A percentile compares a stretch with the other conserved stretches of the same genome.
Conservation (phyloP, 92 coral and sea anemone species). For the Chrysogorgia sp. region DNA sequence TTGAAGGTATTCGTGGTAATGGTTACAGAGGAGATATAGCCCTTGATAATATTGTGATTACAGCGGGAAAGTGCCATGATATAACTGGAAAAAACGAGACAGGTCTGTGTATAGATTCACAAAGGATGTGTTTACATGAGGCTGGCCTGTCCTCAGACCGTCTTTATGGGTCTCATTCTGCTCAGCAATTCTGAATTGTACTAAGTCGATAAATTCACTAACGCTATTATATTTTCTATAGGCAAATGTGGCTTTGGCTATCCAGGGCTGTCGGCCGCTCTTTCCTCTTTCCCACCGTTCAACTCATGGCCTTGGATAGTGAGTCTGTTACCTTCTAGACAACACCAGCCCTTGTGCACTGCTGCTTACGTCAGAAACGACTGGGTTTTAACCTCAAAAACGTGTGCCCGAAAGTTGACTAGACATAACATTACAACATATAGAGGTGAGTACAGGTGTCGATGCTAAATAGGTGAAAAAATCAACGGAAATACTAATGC, state of each 20-base stretch:
- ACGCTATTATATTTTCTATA: neutral
- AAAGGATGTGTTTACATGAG: too few species aligned
- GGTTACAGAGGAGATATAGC: constrained; percentile 29
- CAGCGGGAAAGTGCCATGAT: constrained; percentile 10
- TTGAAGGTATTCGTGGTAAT: constrained; percentile 32
- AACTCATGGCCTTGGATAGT: constrained; percentile 32
- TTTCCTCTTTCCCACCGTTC: neutral
- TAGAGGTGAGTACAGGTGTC: neutral
- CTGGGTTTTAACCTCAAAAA: constrained; percentile 7
- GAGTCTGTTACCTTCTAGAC: neutral
- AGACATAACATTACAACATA: neutral
- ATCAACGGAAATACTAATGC: too few species aligned
- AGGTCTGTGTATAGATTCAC: too few species aligned
- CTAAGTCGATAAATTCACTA: neutral
- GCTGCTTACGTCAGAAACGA: constrained; percentile 15
- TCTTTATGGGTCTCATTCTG: too few species aligned
- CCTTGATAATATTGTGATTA: constrained; percentile 16
- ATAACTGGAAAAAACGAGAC: neutral
- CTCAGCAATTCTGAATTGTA: neutral
- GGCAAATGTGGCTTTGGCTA: constrained; percentile 31
- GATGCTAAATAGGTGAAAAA: too few species aligned
- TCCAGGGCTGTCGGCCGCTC: constrained; percentile 3
- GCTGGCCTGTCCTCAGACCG: neutral
- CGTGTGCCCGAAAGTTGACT: neutral
- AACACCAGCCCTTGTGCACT: constrained; percentile 1